Conservation (phyloP, 2,888 invertebrate species). For the Metallyticus violacea region DNA sequence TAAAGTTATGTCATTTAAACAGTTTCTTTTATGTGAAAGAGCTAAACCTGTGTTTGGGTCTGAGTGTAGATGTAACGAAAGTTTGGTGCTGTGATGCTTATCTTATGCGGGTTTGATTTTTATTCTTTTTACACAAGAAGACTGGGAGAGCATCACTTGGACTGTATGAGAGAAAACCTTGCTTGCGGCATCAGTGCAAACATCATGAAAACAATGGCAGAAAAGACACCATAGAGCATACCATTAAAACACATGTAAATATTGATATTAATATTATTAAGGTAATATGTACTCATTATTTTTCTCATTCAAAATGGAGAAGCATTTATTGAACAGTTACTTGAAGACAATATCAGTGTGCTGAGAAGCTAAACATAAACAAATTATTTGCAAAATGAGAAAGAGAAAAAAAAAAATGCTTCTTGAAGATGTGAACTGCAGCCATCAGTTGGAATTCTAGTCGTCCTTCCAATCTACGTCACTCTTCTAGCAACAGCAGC, state of each 20-base stretch:
- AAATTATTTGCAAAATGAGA: background rate
- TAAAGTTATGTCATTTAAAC: background rate
- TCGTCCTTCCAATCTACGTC: background rate
- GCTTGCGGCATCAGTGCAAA: background rate
- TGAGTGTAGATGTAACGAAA: background rate
- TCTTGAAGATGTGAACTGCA: background rate
- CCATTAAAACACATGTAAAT: background rate
- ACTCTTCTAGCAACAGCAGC: background rate
- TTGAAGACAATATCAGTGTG: background rate
- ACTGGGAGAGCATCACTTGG: background rate
- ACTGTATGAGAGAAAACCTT: background rate
- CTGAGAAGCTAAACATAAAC: background rate
- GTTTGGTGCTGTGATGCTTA: background rate
- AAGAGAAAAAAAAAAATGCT: too few species aligned
- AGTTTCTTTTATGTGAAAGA: background rate
- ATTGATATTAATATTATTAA: background rate
- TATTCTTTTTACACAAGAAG: background rate
- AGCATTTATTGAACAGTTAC: background rate
- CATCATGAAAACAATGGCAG: background rate
- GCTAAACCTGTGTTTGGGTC: background rate
- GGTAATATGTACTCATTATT: background rate
- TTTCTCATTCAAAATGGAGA: background rate
- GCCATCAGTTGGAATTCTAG: constrained; percentile 9
- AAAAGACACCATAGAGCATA: background rate
- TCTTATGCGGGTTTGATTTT: background rate